phyloP scores from a whole-genome alignment of 2,888 invertebrate genomes.

The Ophonus ardosiacus region DNA sequence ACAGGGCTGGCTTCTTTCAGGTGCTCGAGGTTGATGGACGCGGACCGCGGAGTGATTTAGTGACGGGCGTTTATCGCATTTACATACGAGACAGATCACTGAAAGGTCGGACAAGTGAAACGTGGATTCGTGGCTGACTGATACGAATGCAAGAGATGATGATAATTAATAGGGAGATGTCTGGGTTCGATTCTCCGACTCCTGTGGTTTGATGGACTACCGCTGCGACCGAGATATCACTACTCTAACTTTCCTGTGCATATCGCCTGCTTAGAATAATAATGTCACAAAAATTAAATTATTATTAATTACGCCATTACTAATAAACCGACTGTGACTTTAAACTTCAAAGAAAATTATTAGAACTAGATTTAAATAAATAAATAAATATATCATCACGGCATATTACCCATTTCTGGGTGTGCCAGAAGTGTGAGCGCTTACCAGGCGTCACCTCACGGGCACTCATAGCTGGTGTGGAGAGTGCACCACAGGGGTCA shows the following conservation, averaged over 20 bases:
- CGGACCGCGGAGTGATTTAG: slow-evolving; percentile 54
- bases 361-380: too few species aligned
- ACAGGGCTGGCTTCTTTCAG: slow-evolving; percentile 7
- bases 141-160: slow-evolving; percentile 58
- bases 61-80: slow-evolving; percentile 62
- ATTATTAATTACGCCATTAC: too few species aligned
- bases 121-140: slow-evolving; percentile 53
- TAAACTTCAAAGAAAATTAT: too few species aligned
- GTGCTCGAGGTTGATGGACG: slow-evolving; percentile 15
- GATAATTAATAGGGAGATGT: slow-evolving; percentile 61
- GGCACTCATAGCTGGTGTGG: too few species aligned
- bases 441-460: too few species aligned
- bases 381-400: too few species aligned
- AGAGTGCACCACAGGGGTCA: too few species aligned
- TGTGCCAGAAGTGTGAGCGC: too few species aligned
- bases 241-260: background rate
- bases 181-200: slow-evolving; percentile 42
- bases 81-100: slow-evolving; percentile 62
- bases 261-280: background rate
- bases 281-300: too few species aligned
- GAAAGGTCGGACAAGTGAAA: slow-evolving; percentile 61
- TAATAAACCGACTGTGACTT: too few species aligned
- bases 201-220: slow-evolving; percentile 58
- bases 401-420: too few species aligned
- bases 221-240: slow-evolving; percentile 39